phyloP scores from a whole-genome alignment of 2,888 invertebrate species.

The Dryobota labecula region DNA sequence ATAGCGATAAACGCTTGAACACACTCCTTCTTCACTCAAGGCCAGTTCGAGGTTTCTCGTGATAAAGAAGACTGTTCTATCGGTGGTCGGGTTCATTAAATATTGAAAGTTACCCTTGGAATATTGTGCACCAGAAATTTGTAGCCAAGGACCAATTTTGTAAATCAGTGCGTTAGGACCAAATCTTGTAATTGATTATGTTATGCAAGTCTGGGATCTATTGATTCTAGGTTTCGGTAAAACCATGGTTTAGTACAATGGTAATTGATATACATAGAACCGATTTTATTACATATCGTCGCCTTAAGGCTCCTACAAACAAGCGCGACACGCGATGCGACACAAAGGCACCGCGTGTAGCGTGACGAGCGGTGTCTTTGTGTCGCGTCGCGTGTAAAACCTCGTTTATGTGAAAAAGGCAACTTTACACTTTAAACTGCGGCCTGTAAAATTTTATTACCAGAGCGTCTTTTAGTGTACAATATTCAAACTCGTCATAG shows the following conservation, averaged over 20 bases:
- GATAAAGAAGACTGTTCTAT: slow-evolving; percentile 41
- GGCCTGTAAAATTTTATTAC: too few relatives aligned
- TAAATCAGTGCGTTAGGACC: background rate
- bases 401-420: too few relatives aligned
- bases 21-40: slow-evolving; percentile 70
- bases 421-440: too few relatives aligned
- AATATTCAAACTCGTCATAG: too few relatives aligned
- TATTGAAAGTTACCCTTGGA: background rate
- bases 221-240: background rate
- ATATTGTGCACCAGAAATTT: background rate
- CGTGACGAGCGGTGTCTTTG: too few relatives aligned
- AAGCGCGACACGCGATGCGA: too few relatives aligned
- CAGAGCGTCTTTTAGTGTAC: too few relatives aligned
- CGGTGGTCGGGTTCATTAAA: slow-evolving; percentile 46
- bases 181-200: background rate
- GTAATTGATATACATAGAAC: background rate
- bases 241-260: background rate
- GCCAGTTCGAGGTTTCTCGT: slow-evolving; percentile 55
- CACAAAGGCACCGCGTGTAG: too few relatives aligned
- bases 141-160: background rate
- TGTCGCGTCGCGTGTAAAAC: too few relatives aligned
- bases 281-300: background rate
- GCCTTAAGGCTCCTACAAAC: too few relatives aligned
- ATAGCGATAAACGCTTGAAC: slow-evolving; percentile 71
- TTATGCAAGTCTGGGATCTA: background rate